Evolutionary conservation across 2,888 invertebrate genomes (phyloP), one percentile per base, ranked within the genome.

Genomic region (Helleia helle): DNA sequence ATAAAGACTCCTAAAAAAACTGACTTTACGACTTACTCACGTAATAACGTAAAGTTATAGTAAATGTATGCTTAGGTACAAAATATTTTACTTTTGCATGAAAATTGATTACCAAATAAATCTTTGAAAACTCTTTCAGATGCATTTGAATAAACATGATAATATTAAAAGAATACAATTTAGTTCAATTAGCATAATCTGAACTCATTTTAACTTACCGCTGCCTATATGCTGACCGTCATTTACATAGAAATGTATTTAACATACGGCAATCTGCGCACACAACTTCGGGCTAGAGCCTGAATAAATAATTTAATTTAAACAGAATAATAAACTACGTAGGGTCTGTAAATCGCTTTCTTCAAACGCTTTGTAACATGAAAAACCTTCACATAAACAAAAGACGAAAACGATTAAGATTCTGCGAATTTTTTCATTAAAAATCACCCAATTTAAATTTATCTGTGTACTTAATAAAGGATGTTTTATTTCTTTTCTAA

Each of bases 211-310:
- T 22, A 22, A 34, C 12, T 22, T 18, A 18, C 7, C 9, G n/a
- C 18, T 18, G 11, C 8, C 22, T 31, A 18, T 18, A 11, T 6
- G 17, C 4, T 34, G 7, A 18, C 34, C 34, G 34, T 34, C 9
- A 34, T 34, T 34, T 34, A 34, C 34, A 34, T 34, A 18, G 34
- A 34, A 34, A 34, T 18, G 8, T 34, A 22, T 34, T 34, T 22
- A 34, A 17, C 34, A 34, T 34, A 34, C 22, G 34, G 11, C 22
- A 34, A 34, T 34, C 22, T 12, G 34, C 18, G 18, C 6, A 8
- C 2, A 34, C 34, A 18, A 22, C 3, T 34, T 34, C 34, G 34
- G 34, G 12, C 18, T 18, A 11, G 34, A 4, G 22, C 13, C 18
- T 11, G 34, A 34, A 34, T 34, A 18, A 17, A 34, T 34, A 34